phyloP scores from a whole-genome alignment of 2,888 invertebrate genomes.

The Mesopsocus fuscifrons region DNA sequence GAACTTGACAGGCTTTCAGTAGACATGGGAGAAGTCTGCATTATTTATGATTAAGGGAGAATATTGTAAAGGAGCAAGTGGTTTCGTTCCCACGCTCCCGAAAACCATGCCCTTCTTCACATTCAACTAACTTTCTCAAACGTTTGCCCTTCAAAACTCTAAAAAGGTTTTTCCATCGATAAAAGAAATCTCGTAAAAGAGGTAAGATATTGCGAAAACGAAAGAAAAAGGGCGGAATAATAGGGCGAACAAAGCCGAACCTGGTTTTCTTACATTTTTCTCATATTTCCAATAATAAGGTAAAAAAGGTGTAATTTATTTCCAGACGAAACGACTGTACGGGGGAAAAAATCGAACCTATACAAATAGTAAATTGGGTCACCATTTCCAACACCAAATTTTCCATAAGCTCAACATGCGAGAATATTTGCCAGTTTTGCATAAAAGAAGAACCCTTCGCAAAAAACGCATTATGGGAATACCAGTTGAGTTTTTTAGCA shows the following conservation, averaged over 20 bases:
- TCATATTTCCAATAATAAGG: constrained; percentile 8
- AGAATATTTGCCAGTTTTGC: too few relatives aligned
- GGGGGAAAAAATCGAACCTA: not conserved
- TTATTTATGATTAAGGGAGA: not conserved
- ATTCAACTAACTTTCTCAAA: not conserved
- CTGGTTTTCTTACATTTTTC: constrained; percentile 1
- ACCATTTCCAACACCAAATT: not conserved
- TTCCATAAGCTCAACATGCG: too few relatives aligned
- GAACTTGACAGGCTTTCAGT: too few relatives aligned
- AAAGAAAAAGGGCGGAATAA: not conserved
- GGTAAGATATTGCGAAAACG: not conserved
- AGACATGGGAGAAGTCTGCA: too few relatives aligned
- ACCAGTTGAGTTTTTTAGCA: too few relatives aligned
- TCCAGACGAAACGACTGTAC: not conserved
- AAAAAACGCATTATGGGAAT: too few relatives aligned
- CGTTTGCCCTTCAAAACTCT: not conserved
- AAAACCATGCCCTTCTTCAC: not conserved
- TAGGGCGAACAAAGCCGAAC: not conserved
- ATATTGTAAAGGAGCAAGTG: not conserved
- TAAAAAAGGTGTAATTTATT: constrained; percentile 7
- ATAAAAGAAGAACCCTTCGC: too few relatives aligned
- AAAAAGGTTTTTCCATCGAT: not conserved
- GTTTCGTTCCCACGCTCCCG: not conserved
- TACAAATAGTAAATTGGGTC: not conserved
- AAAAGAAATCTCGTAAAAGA: not conserved